Percentiles rank a stretch among this genome's conserved stretches.
Evolutionary conservation across 1,140 invertebrate genomes (phyloP).

Genomic region (Tyrophagus putrescentiae): DNA sequence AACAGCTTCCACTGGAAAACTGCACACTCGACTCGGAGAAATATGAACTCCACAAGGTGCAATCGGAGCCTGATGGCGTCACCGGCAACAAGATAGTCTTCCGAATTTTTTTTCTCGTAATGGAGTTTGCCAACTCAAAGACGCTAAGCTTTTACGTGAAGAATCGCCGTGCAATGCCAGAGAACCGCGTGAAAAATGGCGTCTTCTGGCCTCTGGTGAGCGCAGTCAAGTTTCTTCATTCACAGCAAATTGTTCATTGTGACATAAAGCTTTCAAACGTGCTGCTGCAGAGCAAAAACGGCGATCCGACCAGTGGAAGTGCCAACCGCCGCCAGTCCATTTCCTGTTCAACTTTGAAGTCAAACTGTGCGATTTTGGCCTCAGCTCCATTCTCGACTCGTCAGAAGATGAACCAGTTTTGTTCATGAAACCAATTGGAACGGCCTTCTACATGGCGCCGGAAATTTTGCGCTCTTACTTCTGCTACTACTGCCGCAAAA

Average conservation of each 20-base stretch:
- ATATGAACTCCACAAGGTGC: too few species aligned
- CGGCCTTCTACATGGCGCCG: slow-evolving; percentile 9
- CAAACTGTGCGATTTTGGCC: slow-evolving; percentile 13
- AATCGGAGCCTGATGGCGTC: neutral
- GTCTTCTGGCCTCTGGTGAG: neutral
- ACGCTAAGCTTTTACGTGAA: slow-evolving; percentile 2
- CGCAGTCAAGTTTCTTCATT: neutral
- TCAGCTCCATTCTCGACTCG: neutral
- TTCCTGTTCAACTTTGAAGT: neutral
- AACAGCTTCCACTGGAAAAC: too few species aligned
- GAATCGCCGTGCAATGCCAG: neutral
- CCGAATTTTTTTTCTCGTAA: neutral
- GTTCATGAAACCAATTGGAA: slow-evolving; percentile 9
- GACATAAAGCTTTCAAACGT: slow-evolving; percentile 7
- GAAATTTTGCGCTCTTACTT: slow-evolving; percentile 15
- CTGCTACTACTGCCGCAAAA: neutral
- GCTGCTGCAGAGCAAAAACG: neutral
- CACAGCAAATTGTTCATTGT: neutral
- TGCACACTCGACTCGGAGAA: too few species aligned
- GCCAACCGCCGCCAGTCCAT: neutral
- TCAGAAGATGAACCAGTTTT: neutral
- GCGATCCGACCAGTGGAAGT: neutral
- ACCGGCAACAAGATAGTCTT: neutral
- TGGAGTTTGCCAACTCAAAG: slow-evolving; percentile 9
- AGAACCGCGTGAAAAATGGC: neutral